A percentile compares a stretch with the other conserved stretches of the same genome.
phyloP scores from a whole-genome alignment of 1,140 invertebrate species.

The Lepidurus couesii region DNA sequence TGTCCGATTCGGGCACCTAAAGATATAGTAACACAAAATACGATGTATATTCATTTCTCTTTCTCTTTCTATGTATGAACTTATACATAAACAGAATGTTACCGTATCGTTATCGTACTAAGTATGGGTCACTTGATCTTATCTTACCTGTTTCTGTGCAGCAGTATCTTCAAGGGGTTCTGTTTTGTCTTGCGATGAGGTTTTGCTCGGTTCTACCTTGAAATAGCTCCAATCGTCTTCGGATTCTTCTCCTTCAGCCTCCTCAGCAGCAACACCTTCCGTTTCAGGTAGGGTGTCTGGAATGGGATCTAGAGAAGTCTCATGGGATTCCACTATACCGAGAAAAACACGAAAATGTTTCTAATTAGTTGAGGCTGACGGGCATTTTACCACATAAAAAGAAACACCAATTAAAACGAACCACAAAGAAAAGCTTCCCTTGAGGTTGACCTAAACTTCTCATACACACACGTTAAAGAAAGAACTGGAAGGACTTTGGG shows the following conservation, averaged over 20 bases:
- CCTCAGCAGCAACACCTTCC: not conserved
- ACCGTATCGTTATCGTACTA: too few relatives aligned
- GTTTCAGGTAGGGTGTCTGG: not conserved
- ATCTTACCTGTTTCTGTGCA: constrained; percentile 1
- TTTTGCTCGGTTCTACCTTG: constrained; percentile 30
- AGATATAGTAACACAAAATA: not conserved
- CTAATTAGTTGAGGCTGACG: not conserved
- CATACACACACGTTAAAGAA: too few relatives aligned
- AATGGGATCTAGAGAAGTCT: not conserved
- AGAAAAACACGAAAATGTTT: not conserved
- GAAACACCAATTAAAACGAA: too few relatives aligned
- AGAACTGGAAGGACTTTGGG: too few relatives aligned
- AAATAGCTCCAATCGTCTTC: constrained; percentile 34
- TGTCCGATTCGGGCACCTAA: constrained; percentile 1
- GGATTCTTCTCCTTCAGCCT: constrained; percentile 30
- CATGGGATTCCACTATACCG: not conserved
- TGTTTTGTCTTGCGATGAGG: constrained; percentile 7
- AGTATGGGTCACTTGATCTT: not conserved
- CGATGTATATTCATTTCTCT: not conserved
- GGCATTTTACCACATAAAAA: too few relatives aligned
- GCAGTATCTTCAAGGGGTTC: not conserved
- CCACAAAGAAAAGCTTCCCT: too few relatives aligned
- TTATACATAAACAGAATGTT: not conserved
- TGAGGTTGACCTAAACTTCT: too few relatives aligned
- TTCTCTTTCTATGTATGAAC: not conserved